Base-by-base conservation (phyloP, 2,888 invertebrate species). In the Ophioninae sp. region DNA sequence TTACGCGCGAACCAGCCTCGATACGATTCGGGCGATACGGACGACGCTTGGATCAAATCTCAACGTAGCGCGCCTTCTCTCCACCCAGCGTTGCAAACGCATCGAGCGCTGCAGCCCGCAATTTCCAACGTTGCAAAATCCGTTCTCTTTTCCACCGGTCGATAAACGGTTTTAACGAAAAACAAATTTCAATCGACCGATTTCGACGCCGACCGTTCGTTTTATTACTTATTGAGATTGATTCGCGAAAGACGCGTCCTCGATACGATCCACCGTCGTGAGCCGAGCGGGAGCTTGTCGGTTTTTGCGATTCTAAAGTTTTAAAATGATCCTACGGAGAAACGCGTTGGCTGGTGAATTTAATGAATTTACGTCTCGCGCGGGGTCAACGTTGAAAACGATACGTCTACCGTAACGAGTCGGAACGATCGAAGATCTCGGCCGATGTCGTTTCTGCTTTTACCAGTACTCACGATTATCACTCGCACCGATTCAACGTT, bases 1-100 rank as follows among this genome's bases (percentile, higher is more conserved):
- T 64, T 44, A 62, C 57, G 65, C 65, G 37, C 23, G 39, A 65
- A 57, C 75, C 62, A 64, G 50, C 74, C 50, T 39, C 30, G 39
- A 67, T 67, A 75, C 57, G 65, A 75, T 75, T 75, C n/a, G 39
- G 65, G 75, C 65, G 56, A 67, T 67, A 67, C 23, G 75, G 21
- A 67, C 23, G 75, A 17, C 39, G 56, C 65, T 56, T 50, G 65
- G 23, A 67, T 57, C 37, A 64, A 64, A 20, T 74, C 62, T 30
- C 62, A 64, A 64, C 50, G 30, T 64, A 30, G 37, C 64, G 7
- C 20, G 13, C n/a, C 17, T 21, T 20, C 21, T 10, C 59, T 21
- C 21, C 13, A 30, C 50, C 5, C 50, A 17, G 50, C 50, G 17
- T 17, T 50, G 50, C 50, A 50, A 50, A 50, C 17, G 17, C 13